Conservation (phyloP, 1,140 invertebrate genomes). For the Tyrophagus putrescentiae region DNA sequence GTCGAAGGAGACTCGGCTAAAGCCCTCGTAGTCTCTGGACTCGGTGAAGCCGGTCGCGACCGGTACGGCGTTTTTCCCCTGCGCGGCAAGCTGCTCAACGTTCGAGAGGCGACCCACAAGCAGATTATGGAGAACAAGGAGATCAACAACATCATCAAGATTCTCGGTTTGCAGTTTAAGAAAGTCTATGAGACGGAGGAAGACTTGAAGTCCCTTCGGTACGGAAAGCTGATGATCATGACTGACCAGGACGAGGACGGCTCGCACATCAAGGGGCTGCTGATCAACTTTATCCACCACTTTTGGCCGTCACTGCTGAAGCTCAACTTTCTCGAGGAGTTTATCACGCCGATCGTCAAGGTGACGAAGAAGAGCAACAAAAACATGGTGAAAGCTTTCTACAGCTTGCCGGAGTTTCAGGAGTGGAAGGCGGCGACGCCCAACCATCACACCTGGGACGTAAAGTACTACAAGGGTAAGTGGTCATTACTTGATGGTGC, state of each 20-base stretch:
- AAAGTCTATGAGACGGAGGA: slow-evolving; percentile 81
- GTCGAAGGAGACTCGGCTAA: slow-evolving; percentile 99
- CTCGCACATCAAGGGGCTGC: slow-evolving; percentile 94
- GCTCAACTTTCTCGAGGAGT: slow-evolving; percentile 73
- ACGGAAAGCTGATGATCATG: slow-evolving; percentile 99
- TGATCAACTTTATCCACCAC: slow-evolving; percentile 98
- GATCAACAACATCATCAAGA: slow-evolving; percentile 94
- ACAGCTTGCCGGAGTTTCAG: slow-evolving; percentile 93
- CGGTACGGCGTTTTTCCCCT: slow-evolving; percentile 95
- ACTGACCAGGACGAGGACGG: slow-evolving; percentile 95
- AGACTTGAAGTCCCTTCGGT: slow-evolving; percentile 79
- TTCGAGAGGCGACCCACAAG: slow-evolving; percentile 90
- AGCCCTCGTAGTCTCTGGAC: slow-evolving; percentile 84
- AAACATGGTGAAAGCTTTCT: slow-evolving; percentile 70
- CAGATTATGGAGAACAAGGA: slow-evolving; percentile 95
- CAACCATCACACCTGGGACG: slow-evolving; percentile 82
- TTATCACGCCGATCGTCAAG: slow-evolving; percentile 99
- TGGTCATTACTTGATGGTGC: not conserved
- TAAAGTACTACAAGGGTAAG: slow-evolving; percentile 90
- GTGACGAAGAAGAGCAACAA: slow-evolving; percentile 61
- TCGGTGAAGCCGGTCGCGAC: slow-evolving; percentile 86
- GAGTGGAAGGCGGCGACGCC: slow-evolving; percentile 84
- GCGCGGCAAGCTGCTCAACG: slow-evolving; percentile 94
- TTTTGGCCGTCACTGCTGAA: slow-evolving; percentile 90
- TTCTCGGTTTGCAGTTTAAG: slow-evolving; percentile 82